Evolutionary conservation across 2,113 vertebrate genomes (phyloP), one percentile per base, ranked within the genome.

Genomic region (Archocentrus centrarchus): DNA sequence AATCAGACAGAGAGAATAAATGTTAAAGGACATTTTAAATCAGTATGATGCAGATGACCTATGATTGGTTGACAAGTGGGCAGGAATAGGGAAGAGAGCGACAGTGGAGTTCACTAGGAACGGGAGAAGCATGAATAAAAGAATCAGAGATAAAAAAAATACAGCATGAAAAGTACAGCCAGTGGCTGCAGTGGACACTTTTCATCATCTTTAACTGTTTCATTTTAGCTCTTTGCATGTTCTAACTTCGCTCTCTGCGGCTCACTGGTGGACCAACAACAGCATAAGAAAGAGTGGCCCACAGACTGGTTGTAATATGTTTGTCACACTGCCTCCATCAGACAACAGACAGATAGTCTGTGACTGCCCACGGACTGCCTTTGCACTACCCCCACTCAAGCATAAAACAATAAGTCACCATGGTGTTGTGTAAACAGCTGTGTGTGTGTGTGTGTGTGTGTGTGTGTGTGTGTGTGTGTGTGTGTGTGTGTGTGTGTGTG

Each of bases 51-150:
- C 18, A 37, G 32, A 3, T 32, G 35, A n/a, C 60, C 32, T n/a
- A 0, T 62, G 32, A 66, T 24, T 64, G 20, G 62, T 41, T 24
- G n/a, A 15, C 37, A 66, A 66, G 9, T 41, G 62, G 41, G 37
- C 37, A 1, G 3, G 39, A 63, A 1, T 11, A 63, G 35, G 18
- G 20, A 63, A 39, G 37, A 32, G 32, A 63, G 10, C 37, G 11
- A 39, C 61, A 39, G 11, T 32, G 35, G 32, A 63, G 35, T 39
- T 63, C 61, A 39, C 61, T 0, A 20, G 0, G 2, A 63, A 39
- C n/a, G 6, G 37, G 37, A 63, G 5, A 39, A 11, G n/a, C n/a
- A 11, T 37, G 32, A 0, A 63, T 35, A 30, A 61, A 17, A 61
- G 18, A 61, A 61, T 18, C 2, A 61, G 32, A 61, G 17, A 35